A percentile compares a stretch with the other conserved stretches of the same genome.
Evolutionary conservation across 2,113 vertebrate species (phyloP).

Genomic region (Cyprinodon brontotheroides): DNA sequence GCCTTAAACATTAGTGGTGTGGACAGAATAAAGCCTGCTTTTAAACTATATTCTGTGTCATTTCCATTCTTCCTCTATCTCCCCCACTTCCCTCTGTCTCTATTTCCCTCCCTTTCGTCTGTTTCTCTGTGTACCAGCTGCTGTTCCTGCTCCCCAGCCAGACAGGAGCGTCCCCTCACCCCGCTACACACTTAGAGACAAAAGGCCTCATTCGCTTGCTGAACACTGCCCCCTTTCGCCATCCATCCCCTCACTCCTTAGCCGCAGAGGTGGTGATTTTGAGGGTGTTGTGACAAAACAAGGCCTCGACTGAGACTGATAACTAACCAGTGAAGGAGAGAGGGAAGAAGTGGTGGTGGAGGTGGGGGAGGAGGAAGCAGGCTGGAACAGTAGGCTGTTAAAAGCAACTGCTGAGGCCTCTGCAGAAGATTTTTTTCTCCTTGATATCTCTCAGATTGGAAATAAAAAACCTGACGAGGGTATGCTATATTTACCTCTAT

Average conservation of each 20-base stretch:
- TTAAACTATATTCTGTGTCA: slow-evolving; percentile 15
- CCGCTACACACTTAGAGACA: slow-evolving; percentile 72
- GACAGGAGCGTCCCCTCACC: slow-evolving; percentile 71
- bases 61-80: slow-evolving; percentile 41
- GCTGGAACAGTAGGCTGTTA: slow-evolving; percentile 58
- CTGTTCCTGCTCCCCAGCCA: slow-evolving; percentile 66
- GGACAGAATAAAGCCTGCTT: slow-evolving; percentile 19
- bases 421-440: slow-evolving; percentile 54
- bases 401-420: slow-evolving; percentile 75
- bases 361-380: slow-evolving; percentile 50
- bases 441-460: slow-evolving; percentile 60
- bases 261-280: slow-evolving; percentile 24
- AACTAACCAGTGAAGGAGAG: slow-evolving; percentile 64
- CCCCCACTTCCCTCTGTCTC: slow-evolving; percentile 20
- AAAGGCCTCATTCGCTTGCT: slow-evolving; percentile 80
- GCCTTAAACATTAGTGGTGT: slow-evolving; percentile 3
- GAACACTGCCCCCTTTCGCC: slow-evolving; percentile 76
- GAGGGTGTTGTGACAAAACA: slow-evolving; percentile 43
- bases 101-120: slow-evolving; percentile 51
- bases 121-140: slow-evolving; percentile 74
- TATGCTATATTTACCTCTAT: slow-evolving; percentile 70
- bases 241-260: slow-evolving; percentile 56
- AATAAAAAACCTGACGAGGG: slow-evolving; percentile 63
- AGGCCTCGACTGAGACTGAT: slow-evolving; percentile 69
- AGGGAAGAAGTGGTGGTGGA: slow-evolving; percentile 34